Percentiles rank a stretch among this genome's conserved stretches.
These are phyloP conservation scores for Harmothoe impar DNA, from an alignment of 2,888 invertebrate species.

Conservation along the genomic window DNA sequence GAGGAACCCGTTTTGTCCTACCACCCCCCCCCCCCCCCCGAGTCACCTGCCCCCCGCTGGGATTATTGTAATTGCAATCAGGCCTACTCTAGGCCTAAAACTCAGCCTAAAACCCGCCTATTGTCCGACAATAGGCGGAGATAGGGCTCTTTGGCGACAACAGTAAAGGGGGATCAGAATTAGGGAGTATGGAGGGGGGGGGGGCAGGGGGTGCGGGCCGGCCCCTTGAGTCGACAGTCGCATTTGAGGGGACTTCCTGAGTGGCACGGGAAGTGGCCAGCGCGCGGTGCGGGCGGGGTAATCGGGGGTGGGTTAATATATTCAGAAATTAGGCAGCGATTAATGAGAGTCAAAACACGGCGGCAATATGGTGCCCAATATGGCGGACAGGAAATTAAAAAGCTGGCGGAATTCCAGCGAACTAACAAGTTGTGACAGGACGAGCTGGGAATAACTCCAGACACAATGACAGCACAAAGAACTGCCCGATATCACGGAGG, in stretches of 20 bases:
- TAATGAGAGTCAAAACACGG: conserved; percentile 21
- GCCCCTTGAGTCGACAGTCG: neutral
- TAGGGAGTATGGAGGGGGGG: neutral
- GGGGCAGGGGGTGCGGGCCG: neutral
- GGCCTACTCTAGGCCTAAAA: neutral
- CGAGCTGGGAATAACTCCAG: neutral
- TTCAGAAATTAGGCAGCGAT: conserved; percentile 31
- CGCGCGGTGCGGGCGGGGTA: neutral
- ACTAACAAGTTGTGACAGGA: conserved; percentile 34
- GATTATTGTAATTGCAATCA: conserved; percentile 30
- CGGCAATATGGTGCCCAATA: conserved; percentile 7
- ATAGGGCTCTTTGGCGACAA: conserved; percentile 20
- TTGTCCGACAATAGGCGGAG: neutral
- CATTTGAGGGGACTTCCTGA: conserved; percentile 13
- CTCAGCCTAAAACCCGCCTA: neutral
- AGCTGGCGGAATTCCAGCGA: conserved; percentile 23
- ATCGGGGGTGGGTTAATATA: conserved; percentile 31
- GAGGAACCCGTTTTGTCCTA: no score
- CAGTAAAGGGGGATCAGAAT: neutral
- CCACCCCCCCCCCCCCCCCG: no score
- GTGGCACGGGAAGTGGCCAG: neutral
- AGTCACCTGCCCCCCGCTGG: neutral
- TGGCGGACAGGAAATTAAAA: conserved; percentile 42
- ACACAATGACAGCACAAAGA: no score
- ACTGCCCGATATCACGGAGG: no score